Percentiles rank a stretch among this genome's conserved stretches.
Evolutionary conservation across 2,113 vertebrate genomes (phyloP).

Genomic region (Formicarius rufipectus): DNA sequence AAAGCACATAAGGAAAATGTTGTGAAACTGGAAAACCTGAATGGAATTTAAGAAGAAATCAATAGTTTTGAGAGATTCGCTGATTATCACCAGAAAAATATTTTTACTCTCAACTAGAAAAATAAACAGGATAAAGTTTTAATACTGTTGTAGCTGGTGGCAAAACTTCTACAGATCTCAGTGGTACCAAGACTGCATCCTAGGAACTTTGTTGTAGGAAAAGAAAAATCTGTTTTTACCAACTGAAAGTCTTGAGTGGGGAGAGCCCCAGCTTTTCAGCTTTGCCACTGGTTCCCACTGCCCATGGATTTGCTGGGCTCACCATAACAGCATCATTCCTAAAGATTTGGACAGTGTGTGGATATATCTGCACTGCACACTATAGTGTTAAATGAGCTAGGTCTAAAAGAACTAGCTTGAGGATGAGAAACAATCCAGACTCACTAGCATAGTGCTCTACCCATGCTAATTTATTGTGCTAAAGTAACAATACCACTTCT

Average conservation of each 20-base stretch:
- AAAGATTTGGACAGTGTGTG: neutral
- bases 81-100: neutral
- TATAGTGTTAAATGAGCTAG: neutral
- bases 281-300: neutral
- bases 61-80: neutral
- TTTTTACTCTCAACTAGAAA: neutral
- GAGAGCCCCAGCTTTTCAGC: neutral
- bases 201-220: neutral
- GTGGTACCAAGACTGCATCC: neutral
- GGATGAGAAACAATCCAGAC: neutral
- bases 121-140: neutral
- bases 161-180: neutral
- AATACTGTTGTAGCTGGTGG: neutral
- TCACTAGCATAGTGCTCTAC: constrained; percentile 11
- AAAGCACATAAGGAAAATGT: neutral
- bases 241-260: neutral
- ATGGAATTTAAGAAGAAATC: constrained; percentile 3
- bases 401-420: constrained; percentile 38
- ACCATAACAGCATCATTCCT: neutral
- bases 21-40: neutral
- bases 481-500: neutral
- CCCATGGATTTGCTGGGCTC: neutral
- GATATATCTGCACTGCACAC: neutral
- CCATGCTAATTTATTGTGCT: constrained; percentile 23
- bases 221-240: neutral